Evolutionary conservation across 2,888 invertebrate species (phyloP).

Genomic region (Cryptocephalus moraei): DNA sequence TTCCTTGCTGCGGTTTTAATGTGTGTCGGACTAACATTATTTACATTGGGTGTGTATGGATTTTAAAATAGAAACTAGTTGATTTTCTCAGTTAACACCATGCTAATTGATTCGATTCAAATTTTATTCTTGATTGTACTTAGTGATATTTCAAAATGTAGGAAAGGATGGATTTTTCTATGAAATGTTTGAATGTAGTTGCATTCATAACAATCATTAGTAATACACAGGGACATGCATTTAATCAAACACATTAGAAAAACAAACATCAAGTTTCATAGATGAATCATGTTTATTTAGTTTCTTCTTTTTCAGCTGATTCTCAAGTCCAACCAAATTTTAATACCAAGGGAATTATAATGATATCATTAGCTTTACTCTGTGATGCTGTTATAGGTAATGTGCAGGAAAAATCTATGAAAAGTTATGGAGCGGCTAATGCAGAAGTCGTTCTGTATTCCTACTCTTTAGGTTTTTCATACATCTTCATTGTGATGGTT

Average conservation of each 20-base stretch:
- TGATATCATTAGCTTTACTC: conserved; percentile 75
- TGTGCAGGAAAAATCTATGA: conserved; percentile 93
- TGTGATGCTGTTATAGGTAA: conserved; percentile 96
- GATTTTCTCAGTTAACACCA: not conserved
- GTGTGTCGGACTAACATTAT: conserved; percentile 84
- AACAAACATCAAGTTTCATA: not conserved
- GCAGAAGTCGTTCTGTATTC: conserved; percentile 90
- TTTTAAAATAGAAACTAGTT: conserved; percentile 1
- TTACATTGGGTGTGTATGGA: conserved; percentile 66
- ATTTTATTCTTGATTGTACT: no score
- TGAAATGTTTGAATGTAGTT: no score
- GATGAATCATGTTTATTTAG: not conserved
- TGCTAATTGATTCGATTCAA: no score
- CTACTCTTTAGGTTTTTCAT: conserved; percentile 78
- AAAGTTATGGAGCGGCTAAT: conserved; percentile 69
- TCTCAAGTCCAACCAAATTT: conserved; percentile 68
- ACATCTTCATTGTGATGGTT: conserved; percentile 64
- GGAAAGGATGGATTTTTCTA: no score
- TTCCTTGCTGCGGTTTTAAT: conserved; percentile 75
- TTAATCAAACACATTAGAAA: no score
- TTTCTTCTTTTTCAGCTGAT: conserved; percentile 47
- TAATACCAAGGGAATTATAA: conserved; percentile 55
- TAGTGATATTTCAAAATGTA: no score
- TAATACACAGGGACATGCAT: no score
- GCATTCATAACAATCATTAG: no score